Conservation (phyloP, 2,888 invertebrate genomes). For the Odontocerum albicorne region DNA sequence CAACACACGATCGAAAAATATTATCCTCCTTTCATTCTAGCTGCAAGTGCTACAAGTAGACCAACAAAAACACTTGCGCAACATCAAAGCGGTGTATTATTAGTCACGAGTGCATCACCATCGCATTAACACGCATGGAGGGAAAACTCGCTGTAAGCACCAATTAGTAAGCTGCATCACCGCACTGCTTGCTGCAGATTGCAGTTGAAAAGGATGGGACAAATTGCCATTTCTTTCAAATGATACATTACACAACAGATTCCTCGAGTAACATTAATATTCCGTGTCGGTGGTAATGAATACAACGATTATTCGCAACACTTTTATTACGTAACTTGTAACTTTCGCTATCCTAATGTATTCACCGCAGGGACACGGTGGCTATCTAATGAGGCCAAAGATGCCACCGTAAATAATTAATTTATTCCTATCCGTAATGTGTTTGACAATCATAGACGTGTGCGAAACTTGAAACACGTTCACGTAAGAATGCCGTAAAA, state of each 20-base stretch:
- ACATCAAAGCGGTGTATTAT: too few relatives aligned
- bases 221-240: too few relatives aligned
- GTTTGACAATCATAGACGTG: slow-evolving; percentile 10
- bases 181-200: too few relatives aligned
- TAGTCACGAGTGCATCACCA: too few relatives aligned
- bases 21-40: too few relatives aligned
- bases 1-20: too few relatives aligned
- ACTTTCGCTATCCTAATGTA: slow-evolving; percentile 30
- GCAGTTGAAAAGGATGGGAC: too few relatives aligned
- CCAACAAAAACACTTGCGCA: too few relatives aligned
- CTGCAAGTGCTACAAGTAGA: too few relatives aligned
- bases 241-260: neutral
- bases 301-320: slow-evolving; percentile 16
- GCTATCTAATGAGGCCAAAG: slow-evolving; percentile 13
- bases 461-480: slow-evolving; percentile 7
- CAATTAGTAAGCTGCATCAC: too few relatives aligned
- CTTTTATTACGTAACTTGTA: slow-evolving; percentile 10
- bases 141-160: too few relatives aligned
- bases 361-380: slow-evolving; percentile 11
- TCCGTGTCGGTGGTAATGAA: slow-evolving; percentile 13
- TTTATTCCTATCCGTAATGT: slow-evolving; percentile 4
- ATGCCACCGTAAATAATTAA: slow-evolving; percentile 13
- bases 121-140: too few relatives aligned
- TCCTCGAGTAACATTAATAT: slow-evolving; percentile 10
- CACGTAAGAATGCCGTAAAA: slow-evolving; percentile 5